phyloP scores from a whole-genome alignment of 2,797 vertebrate genomes.

The Oceanodroma leucorhoa region DNA sequence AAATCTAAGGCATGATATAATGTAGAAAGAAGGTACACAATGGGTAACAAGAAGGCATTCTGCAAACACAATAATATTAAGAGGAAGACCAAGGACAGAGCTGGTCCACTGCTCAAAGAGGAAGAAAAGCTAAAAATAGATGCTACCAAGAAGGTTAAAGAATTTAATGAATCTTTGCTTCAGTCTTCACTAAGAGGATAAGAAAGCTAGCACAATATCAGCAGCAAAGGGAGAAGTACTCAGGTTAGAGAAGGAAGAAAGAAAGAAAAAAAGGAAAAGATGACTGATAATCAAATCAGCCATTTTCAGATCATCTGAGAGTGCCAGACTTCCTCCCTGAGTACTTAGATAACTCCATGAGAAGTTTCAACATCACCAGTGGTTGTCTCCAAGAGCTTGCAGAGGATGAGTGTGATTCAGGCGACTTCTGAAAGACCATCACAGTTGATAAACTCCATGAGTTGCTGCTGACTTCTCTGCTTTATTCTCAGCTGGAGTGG shows the following conservation, averaged over 20 bases:
- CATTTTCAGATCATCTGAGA: neutral
- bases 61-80: neutral
- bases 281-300: neutral
- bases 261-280: neutral
- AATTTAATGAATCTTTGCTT: neutral
- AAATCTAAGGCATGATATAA: neutral
- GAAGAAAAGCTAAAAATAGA: neutral
- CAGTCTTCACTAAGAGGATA: neutral
- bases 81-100: neutral
- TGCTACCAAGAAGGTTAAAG: neutral
- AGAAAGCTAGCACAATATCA: neutral
- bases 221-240: neutral
- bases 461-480: neutral
- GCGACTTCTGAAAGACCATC: neutral
- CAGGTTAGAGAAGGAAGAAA: neutral
- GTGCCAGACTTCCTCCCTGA: neutral
- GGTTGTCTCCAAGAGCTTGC: neutral
- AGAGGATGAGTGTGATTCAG: neutral
- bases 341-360: accelerated
- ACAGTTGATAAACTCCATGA: neutral
- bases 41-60: neutral
- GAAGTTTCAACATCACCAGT: neutral
- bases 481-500: neutral
- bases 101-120: neutral
- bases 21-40: accelerated